These are phyloP conservation scores for Brachypteracias leptosomus DNA, from an alignment of 2,113 vertebrate genomes.

Conservation along the genomic window DNA sequence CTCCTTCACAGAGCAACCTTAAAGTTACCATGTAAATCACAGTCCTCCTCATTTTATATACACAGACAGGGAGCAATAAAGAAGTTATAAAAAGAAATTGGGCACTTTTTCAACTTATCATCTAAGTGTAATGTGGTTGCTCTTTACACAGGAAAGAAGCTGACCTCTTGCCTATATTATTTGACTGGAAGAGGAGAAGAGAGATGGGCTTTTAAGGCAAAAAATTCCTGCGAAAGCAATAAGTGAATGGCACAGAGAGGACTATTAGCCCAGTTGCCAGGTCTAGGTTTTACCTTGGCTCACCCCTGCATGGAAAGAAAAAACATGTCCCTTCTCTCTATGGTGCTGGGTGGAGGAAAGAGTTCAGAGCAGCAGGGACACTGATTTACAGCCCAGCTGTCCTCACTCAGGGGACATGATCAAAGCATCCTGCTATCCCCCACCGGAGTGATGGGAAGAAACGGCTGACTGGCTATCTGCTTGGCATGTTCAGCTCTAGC, in stretches of 20 bases:
- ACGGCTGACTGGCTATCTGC: conserved; percentile 43
- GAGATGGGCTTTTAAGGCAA: background rate
- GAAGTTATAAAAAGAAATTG: conserved; percentile 51
- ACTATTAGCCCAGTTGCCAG: background rate
- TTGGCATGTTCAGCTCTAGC: conserved; percentile 49
- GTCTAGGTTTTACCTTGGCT: conserved; percentile 43
- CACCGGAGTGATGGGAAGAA: conserved; percentile 51
- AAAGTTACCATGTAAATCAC: background rate
- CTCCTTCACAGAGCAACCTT: background rate
- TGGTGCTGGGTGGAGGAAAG: background rate
- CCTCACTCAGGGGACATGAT: conserved; percentile 39
- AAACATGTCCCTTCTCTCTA: conserved; percentile 19
- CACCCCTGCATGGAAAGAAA: conserved; percentile 16
- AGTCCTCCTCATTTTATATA: background rate
- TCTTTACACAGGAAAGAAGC: conserved; percentile 18
- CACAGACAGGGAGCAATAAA: conserved; percentile 46
- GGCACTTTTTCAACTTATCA: conserved; percentile 41
- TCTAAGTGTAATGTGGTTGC: background rate
- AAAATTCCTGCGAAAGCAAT: conserved; percentile 17
- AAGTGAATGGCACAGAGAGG: background rate
- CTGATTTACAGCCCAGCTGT: conserved; percentile 50
- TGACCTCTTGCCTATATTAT: conserved; percentile 34
- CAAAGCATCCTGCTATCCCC: background rate
- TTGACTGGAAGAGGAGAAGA: background rate
- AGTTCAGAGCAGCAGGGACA: conserved; percentile 45